These are phyloP conservation scores for Agrenia bidenticulata DNA, from an alignment of 2,888 invertebrate species.

Conservation along the genomic window DNA sequence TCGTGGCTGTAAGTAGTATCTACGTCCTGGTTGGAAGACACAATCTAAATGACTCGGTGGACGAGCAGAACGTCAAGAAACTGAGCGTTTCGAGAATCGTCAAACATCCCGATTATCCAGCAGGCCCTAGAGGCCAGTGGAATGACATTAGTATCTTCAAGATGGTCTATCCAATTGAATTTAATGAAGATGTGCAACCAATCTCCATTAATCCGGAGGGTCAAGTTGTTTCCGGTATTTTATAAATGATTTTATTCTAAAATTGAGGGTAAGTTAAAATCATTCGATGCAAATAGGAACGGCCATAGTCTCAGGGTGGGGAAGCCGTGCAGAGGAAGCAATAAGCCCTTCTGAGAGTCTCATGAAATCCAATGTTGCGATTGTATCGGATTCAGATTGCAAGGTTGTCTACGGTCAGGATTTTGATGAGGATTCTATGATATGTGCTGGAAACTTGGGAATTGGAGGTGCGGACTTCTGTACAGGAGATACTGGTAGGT, in stretches of 20 bases:
- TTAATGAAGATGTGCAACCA: too few relatives aligned
- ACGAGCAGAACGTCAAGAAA: conserved; percentile 19
- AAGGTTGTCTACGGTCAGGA: background rate
- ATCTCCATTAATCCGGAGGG: too few relatives aligned
- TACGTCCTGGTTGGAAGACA: conserved; percentile 26
- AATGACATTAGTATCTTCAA: conserved; percentile 37
- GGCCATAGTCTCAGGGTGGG: background rate
- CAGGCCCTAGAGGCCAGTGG: conserved; percentile 16
- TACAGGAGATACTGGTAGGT: conserved; percentile 17
- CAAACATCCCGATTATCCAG: conserved; percentile 29
- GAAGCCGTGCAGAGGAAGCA: background rate
- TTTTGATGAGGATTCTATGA: conserved; percentile 13
- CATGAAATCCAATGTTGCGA: background rate
- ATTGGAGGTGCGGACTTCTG: conserved; percentile 12
- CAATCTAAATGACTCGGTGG: conserved; percentile 5
- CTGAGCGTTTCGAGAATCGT: conserved; percentile 12
- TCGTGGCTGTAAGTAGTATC: background rate
- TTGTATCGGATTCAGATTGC: background rate
- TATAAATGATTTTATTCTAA: background rate
- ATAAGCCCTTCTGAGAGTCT: background rate
- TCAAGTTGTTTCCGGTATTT: background rate
- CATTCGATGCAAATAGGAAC: too few relatives aligned
- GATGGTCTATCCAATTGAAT: background rate
- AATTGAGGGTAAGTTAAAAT: too few relatives aligned
- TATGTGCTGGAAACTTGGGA: conserved; percentile 13